Conservation (phyloP, 2,797 vertebrate genomes). For the Lepilemur ruficaudatus region DNA sequence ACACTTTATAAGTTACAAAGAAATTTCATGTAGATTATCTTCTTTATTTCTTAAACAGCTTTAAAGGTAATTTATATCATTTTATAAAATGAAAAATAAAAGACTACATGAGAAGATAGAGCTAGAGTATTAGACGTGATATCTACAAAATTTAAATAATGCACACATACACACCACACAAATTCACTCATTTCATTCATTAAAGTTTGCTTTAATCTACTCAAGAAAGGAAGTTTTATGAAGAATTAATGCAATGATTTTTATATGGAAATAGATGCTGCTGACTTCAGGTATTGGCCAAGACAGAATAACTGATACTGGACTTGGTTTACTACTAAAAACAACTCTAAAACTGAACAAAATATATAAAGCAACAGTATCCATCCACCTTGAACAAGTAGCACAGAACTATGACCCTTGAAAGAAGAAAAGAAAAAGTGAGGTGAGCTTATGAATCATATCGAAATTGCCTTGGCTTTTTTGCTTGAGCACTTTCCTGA, state of each 20-base stretch:
- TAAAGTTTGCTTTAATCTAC: not conserved
- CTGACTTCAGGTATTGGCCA: not conserved
- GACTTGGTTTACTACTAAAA: not conserved
- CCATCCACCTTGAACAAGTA: not conserved
- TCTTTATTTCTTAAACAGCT: constrained; percentile 37
- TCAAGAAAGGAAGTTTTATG: not conserved
- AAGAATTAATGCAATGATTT: not conserved
- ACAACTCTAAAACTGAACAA: not conserved
- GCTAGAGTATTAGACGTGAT: not conserved
- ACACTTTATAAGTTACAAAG: not conserved
- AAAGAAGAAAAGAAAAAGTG: not conserved
- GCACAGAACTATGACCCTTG: not conserved
- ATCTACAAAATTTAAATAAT: not conserved
- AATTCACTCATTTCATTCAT: not conserved
- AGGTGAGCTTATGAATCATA: not conserved
- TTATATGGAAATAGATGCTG: not conserved
- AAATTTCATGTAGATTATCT: not conserved
- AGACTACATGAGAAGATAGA: not conserved
- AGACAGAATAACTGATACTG: not conserved
- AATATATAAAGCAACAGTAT: not conserved
- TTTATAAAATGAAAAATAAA: constrained; percentile 13
- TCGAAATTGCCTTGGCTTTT: not conserved
- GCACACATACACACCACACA: not conserved
- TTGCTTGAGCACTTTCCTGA: not conserved
- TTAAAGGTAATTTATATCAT: not conserved